These are phyloP conservation scores for Phaonia tiefii DNA, from an alignment of 2,888 invertebrate species.

Conservation along the genomic window DNA sequence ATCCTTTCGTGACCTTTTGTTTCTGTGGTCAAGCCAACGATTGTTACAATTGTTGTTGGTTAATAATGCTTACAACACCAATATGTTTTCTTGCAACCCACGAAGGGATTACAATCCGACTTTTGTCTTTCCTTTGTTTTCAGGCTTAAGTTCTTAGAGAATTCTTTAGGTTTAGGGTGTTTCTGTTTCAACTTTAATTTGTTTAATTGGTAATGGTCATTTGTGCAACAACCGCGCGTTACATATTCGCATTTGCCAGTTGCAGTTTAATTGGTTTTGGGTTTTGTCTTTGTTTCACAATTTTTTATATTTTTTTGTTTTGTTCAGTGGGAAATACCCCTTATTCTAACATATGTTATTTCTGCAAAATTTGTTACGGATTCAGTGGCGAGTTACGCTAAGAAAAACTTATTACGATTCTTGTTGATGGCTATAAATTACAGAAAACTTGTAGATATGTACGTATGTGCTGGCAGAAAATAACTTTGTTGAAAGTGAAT, in stretches of 20 bases:
- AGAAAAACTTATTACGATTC: slow-evolving; percentile 33
- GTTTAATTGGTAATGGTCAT: slow-evolving; percentile 64
- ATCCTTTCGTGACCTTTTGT: slow-evolving; percentile 70
- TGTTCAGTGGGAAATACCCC: slow-evolving; percentile 39
- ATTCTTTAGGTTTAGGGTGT: no score
- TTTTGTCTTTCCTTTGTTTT: slow-evolving; percentile 44
- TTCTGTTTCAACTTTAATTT: slow-evolving; percentile 52
- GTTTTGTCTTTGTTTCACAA: no score
- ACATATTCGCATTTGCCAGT: slow-evolving; percentile 24
- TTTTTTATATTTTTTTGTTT: no score
- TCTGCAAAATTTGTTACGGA: slow-evolving; percentile 2
- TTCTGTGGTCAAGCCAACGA: slow-evolving; percentile 45
- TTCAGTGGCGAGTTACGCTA: slow-evolving; percentile 39
- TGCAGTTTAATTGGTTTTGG: slow-evolving; percentile 61
- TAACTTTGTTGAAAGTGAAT: slow-evolving; percentile 11
- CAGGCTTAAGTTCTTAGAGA: background rate
- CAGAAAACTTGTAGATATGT: no score
- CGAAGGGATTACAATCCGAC: slow-evolving; percentile 36
- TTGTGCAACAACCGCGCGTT: slow-evolving; percentile 42
- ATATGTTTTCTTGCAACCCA: background rate
- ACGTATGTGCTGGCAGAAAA: background rate
- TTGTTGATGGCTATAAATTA: slow-evolving; percentile 31
- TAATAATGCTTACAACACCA: slow-evolving; percentile 32
- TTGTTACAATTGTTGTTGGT: slow-evolving; percentile 9
- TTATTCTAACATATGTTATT: slow-evolving; percentile 47